Base-by-base conservation (phyloP, 2,888 invertebrate species). In the Colletes collaris region DNA sequence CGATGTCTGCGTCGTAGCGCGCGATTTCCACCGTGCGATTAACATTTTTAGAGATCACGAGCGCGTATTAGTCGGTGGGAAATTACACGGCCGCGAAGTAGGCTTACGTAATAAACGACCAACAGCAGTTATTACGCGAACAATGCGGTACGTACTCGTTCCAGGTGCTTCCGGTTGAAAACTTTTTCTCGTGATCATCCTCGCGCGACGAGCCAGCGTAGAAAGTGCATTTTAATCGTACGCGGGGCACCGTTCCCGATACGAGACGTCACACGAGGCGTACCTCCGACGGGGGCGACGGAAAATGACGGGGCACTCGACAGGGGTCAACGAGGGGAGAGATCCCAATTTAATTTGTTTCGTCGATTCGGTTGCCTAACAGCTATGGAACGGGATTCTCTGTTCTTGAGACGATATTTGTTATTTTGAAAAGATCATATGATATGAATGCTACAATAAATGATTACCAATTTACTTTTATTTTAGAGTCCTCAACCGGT, bases 131-230 rank as follows among this genome's bases (percentile, higher is more conserved):
- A 83, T 84, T 81, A 82, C 72, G 76, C 70, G 83, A 81, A 79
- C 81, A 84, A 81, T 81, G 81, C 79, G 66, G 64, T 71, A 67
- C 71, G 66, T 76, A 80, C 68, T 64, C 65, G 72, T 72, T 76
- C 70, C 72, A 78, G 74, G 70, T 83, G 71, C 79, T 81, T 84
- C 83, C 83, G 81, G 76, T 68, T 72, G 78, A 81, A 84, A 77
- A 88, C 89, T 89, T 89, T 90, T 90, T 88, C 90, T 86, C 88
- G 86, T 85, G 89, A 83, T 84, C 87, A 86, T 86, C 89, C 87
- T 88, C 84, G 87, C 87, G 88, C 86, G 80, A 86, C 88, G 84
- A 75, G 64, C 73, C 66, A 66, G 78, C 84, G 83, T 87, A 90
- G 90, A 90, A 90, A 90, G 90, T 87, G 84, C 82, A 82, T 82